Percentiles rank a stretch among this genome's conserved stretches.
Evolutionary conservation across 2,113 vertebrate genomes (phyloP).

Genomic region (Baryphthengus martii): DNA sequence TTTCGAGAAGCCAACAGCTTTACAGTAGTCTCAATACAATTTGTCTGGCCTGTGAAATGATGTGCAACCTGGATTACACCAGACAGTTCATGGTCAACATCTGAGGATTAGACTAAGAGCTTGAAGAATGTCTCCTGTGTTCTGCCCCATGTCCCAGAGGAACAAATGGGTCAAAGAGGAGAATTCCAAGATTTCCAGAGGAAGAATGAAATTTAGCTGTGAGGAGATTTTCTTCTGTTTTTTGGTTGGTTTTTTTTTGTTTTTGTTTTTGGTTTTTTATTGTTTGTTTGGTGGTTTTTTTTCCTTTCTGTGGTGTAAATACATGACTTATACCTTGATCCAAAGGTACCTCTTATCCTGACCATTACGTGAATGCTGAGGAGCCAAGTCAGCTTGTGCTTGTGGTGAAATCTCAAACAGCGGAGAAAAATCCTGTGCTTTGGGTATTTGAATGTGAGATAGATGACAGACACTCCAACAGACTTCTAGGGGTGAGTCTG

Average conservation of each 20-base stretch:
- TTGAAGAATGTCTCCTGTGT: not conserved
- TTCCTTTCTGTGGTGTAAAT: not conserved
- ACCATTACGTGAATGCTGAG: not conserved
- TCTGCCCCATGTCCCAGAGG: not conserved
- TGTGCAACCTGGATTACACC: not conserved
- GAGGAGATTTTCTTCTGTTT: not conserved
- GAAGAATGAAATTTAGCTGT: not conserved
- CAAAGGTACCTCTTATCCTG: not conserved
- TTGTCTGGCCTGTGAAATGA: not conserved
- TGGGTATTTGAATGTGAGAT: not conserved
- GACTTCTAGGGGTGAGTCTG: not conserved
- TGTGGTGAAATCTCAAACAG: not conserved
- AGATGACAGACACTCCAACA: not conserved
- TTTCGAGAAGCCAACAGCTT: not conserved
- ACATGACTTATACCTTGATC: not conserved
- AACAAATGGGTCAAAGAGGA: not conserved
- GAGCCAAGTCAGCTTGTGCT: not conserved
- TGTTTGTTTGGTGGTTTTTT: not conserved
- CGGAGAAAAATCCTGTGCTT: not conserved
- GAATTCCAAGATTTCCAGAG: not conserved
- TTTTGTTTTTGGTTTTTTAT: too few species aligned
- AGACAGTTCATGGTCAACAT: not conserved
- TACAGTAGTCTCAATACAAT: not conserved
- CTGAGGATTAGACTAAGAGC: not conserved
- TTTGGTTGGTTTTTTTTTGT: not conserved